Conservation (phyloP, 2,888 invertebrate genomes). For the Sphecodes monilicornis region DNA sequence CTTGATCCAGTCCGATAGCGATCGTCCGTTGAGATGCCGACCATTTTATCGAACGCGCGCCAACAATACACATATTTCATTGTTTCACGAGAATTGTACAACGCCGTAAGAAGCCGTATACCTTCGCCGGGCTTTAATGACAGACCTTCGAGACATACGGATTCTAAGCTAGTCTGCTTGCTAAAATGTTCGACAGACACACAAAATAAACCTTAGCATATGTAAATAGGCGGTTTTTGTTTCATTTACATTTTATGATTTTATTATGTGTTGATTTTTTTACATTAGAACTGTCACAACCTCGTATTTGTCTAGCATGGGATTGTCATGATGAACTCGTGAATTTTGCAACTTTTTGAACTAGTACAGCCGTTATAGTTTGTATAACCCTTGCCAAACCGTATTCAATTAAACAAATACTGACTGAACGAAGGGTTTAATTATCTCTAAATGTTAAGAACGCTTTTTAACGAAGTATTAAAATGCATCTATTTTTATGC, state of each 20-base stretch:
- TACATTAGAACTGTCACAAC: neutral
- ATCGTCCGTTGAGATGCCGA: conserved; percentile 56
- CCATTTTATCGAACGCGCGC: conserved; percentile 67
- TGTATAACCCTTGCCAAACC: neutral
- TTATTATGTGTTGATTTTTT: neutral
- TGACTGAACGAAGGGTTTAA: too few relatives aligned
- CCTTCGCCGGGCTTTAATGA: conserved; percentile 67
- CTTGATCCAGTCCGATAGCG: conserved; percentile 47
- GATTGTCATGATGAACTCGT: neutral
- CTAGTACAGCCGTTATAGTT: neutral
- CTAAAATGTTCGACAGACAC: conserved; percentile 46
- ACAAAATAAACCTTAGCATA: neutral
- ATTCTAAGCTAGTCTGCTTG: conserved; percentile 62
- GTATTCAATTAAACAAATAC: too few relatives aligned
- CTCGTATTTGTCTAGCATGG: neutral
- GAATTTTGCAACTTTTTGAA: neutral
- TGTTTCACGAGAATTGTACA: conserved; percentile 69
- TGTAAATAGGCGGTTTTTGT: neutral
- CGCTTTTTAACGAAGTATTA: too few relatives aligned
- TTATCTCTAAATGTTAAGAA: too few relatives aligned
- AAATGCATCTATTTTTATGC: too few relatives aligned
- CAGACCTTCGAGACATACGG: conserved; percentile 71
- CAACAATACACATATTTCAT: conserved; percentile 71
- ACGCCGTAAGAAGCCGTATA: conserved; percentile 65
- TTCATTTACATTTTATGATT: conserved; percentile 5